Evolutionary conservation across 2,113 vertebrate genomes (phyloP), one percentile per base, ranked within the genome.

Genomic region (Larimichthys polyactis): DNA sequence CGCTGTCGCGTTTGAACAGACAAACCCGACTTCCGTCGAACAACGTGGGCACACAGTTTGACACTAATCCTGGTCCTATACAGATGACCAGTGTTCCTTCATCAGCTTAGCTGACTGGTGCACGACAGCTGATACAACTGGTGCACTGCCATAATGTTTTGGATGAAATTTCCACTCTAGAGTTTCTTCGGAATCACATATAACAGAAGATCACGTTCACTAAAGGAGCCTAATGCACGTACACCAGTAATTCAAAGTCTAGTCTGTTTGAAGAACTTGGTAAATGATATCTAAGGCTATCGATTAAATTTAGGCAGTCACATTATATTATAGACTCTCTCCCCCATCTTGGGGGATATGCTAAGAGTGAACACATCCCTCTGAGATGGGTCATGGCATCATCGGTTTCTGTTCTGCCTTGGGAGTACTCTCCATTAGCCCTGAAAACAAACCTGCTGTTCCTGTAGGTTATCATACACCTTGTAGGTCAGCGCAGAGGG

Each of bases 391-490:
- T 75, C 68, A 71, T 69, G 75, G 75, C 84, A 82, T 81, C 82
- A 60, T 55, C 16, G 49, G 24, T 71, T 84, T 77, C 44, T 85
- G 65, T 76, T 64, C 62, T 22, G 75, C 49, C 79, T 67, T 27
- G 80, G 57, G 84, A 85, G 71, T 17, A 59, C 66, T 77, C 81
- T 89, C 85, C 82, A 84, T 85, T 83, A 88, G 81, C 87, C 74
- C 80, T 85, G 87, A 86, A 89, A 92, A 87, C 81, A 87, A 86
- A 71, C 71, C 77, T 19, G 40, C 62, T 17, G 71, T 73, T 87
- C 62, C 74, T 79, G 77, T 71, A 90, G 90, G 88, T 91, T 90
- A 90, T 89, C 89, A 73, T 64, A 84, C 82, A 69, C 77, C 77
- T 63, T 83, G 90, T 87, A 86, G 87, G 91, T 90, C 90, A 88